Evolutionary conservation across 2,888 invertebrate genomes (phyloP).

Genomic region (Hemicrepidius hirtus): DNA sequence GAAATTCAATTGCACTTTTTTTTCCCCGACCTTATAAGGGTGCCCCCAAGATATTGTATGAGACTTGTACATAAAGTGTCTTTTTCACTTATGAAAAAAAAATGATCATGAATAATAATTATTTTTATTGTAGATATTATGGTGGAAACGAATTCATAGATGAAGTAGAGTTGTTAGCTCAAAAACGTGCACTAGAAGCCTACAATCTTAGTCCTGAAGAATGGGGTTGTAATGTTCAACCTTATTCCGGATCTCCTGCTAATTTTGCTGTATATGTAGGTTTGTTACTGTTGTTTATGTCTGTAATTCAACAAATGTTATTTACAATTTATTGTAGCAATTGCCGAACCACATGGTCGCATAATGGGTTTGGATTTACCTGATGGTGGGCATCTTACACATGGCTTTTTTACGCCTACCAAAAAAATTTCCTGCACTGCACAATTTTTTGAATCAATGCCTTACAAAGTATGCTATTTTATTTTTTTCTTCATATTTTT

Average conservation of each 20-base stretch:
- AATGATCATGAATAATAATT: no score
- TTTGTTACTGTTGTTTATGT: conserved; percentile 46
- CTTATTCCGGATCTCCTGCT: conserved; percentile 95
- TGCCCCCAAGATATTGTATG: no score
- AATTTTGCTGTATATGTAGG: conserved; percentile 98
- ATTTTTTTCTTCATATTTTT: neutral
- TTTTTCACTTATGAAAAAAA: no score
- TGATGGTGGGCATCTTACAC: conserved; percentile 97
- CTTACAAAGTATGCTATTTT: conserved; percentile 84
- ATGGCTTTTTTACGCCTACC: conserved; percentile 91
- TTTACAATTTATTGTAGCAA: conserved; percentile 60
- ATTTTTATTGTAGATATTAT: conserved; percentile 89
- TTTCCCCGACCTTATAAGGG: no score
- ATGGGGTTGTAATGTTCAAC: conserved; percentile 99
- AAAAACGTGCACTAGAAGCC: conserved; percentile 89
- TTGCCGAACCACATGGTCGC: conserved; percentile 93
- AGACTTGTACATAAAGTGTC: no score
- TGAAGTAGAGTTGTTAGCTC: conserved; percentile 92
- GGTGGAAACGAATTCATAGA: conserved; percentile 98
- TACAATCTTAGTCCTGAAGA: conserved; percentile 87
- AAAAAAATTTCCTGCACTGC: conserved; percentile 98
- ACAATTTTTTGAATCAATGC: conserved; percentile 98
- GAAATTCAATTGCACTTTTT: no score
- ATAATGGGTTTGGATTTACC: conserved; percentile 98
- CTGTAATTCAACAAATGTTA: no score